phyloP scores from a whole-genome alignment of 2,888 invertebrate genomes.

The Aplocera efformata region DNA sequence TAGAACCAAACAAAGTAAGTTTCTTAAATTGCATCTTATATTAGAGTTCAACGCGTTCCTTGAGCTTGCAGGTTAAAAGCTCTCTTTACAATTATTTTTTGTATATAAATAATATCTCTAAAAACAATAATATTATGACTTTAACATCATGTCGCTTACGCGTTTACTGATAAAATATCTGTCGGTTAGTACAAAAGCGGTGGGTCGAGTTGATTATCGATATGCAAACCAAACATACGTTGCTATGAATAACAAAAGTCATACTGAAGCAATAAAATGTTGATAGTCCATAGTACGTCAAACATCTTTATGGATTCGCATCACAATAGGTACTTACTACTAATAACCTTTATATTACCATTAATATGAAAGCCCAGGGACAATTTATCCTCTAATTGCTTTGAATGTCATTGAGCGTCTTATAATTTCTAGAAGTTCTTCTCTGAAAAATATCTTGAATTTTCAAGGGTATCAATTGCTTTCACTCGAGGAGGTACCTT shows the following conservation, averaged over 20 bases:
- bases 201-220: conserved; percentile 6
- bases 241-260: conserved; percentile 24
- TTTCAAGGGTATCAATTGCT: too few species aligned
- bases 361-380: too few species aligned
- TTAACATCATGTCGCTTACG: background rate
- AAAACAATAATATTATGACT: too few species aligned
- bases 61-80: conserved; percentile 12
- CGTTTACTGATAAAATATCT: conserved; percentile 2
- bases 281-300: conserved; percentile 23
- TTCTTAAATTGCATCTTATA: conserved; percentile 14
- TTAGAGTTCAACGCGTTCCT: conserved; percentile 21
- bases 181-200: conserved; percentile 3
- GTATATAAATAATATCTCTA: too few species aligned
- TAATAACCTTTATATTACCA: too few species aligned
- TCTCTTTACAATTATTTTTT: conserved; percentile 15
- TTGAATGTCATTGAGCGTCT: too few species aligned
- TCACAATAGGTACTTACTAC: conserved; percentile 3
- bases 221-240: conserved; percentile 16
- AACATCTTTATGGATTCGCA: conserved; percentile 6
- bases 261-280: conserved; percentile 40
- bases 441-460: too few species aligned
- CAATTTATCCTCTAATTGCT: too few species aligned
- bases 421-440: too few species aligned
- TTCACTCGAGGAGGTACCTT: too few species aligned
- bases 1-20: conserved; percentile 97